Conservation (phyloP, 2,113 vertebrate genomes). For the Hippopotamus amphibius region DNA sequence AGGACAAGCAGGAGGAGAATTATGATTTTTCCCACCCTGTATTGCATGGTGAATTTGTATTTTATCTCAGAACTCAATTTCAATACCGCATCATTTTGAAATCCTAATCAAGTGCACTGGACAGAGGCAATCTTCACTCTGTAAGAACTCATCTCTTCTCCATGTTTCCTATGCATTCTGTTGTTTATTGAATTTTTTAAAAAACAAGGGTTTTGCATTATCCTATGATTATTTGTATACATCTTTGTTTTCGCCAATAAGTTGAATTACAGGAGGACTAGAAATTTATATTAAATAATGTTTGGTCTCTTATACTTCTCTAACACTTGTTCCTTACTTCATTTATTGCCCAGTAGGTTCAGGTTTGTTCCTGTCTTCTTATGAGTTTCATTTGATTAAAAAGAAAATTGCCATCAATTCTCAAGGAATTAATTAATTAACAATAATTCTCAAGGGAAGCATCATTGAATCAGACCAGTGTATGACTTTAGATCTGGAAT, state of each 20-base stretch:
- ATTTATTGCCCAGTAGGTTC: not conserved
- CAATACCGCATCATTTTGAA: not conserved
- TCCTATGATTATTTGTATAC: not conserved
- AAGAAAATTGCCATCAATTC: not conserved
- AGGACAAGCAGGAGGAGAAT: not conserved
- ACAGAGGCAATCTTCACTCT: not conserved
- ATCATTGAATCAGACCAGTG: not conserved
- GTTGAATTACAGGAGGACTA: not conserved
- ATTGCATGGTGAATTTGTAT: not conserved
- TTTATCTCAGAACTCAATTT: not conserved
- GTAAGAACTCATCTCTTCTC: not conserved
- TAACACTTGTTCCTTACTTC: not conserved
- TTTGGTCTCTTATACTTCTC: not conserved
- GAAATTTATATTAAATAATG: not conserved
- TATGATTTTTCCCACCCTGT: not conserved
- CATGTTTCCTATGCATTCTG: not conserved
- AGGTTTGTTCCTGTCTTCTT: not conserved
- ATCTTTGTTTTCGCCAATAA: not conserved
- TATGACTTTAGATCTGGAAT: not conserved
- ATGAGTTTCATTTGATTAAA: not conserved
- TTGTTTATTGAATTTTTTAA: not conserved
- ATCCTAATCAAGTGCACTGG: not conserved
- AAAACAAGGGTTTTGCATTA: not conserved
- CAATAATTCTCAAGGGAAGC: not conserved
- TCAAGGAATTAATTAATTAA: not conserved